Base-by-base conservation (phyloP, 2,113 vertebrate genomes). In the Tachysurus vachellii region DNA sequence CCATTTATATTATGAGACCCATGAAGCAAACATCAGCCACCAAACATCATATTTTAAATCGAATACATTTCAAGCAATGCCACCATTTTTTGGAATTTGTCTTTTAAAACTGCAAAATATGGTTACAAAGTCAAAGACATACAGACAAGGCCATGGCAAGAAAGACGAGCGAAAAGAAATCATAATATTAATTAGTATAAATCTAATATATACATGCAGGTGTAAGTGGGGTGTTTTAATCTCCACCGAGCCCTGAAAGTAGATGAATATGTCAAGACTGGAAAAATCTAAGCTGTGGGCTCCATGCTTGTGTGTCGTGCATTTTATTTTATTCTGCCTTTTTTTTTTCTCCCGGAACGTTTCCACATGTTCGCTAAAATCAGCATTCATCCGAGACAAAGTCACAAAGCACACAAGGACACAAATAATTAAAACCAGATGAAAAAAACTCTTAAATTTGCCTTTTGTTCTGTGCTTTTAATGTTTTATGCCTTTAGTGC, bases 301-400 rank as follows among this genome's bases (percentile, higher is more conserved):
- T 4, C 9, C 50, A n/a, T n/a, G 50, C 64, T 36, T 31, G 59
- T 79, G 53, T 31, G 81, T 73, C 36, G 54, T 16, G 36, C 68
- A 64, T 47, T 44, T 83, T 68, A 64, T 47, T 44, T 83, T 68
- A 19, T 50, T 64, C 80, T 64, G 31, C n/a, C 23, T 83, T 31
- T 50, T 62, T 50, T 62, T 81, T 17, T 31, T 19, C 50, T 10
- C 1, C 42, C 82, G 75, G 84, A 85, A 81, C 53, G 68, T 28
- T 77, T 86, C 73, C 84, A 79, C 36, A 62, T 76, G 84, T 85
- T 61, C 59, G 9, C 59, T 44, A 23, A 57, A 73, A 82, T 70
- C 68, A 28, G n/a, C 47, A 64, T 66, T 70, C 36, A 47, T 47
- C 68, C 17, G 50, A 81, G 83, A 79, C 68, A 64, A 79, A 87